Base-by-base conservation (phyloP, 2,888 invertebrate genomes). In the Chirona hameri region DNA sequence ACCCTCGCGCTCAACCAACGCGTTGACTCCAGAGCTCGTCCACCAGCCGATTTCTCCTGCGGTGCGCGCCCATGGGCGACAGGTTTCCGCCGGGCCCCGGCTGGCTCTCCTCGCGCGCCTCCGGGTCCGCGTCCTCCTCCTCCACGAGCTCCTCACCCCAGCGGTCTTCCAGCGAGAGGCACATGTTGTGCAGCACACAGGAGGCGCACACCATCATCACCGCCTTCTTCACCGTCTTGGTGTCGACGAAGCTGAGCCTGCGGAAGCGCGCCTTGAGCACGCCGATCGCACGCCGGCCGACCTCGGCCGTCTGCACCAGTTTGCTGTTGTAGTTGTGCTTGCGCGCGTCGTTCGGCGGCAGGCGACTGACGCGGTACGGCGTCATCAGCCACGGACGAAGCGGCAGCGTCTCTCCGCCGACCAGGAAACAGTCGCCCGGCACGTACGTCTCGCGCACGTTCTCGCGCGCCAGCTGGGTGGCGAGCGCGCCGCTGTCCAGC, bases 101-200 rank as follows among this genome's bases (percentile, higher is more conserved):
- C 15, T 15, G 24, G 0, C 24, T 29, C 31, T 39, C 76, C 24
- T 39, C 76, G 39, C 12, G 7, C 39, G 18, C 9, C 2, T 1
- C 12, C 4, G n/a, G 4, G 0, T 46, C 39, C 27, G 46, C 1
- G 39, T 39, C 27, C 7, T 69, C 69, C 24, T 39, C 76, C 76
- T 76, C 76, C 24, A 46, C 76, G 39, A 76, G 39, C 76, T 76
- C 76, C 76, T 76, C 76, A 9, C 9, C 24, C 76, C 76, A 76
- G 21, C 15, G 24, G 76, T 76, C 76, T 9, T 46, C 76, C 76
- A 76, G 46, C 24, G 76, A 21, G 9, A 76, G 31, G 46, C 76
- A 76, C 76, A 76, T 76, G 76, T 76, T 76, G 76, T 76, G 76
- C 21, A 76, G 76, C 39, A 76, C 76, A 39, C 76, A 76, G 15